phyloP scores from a whole-genome alignment of 92 coral and sea anemone genomes.

The Porites lobata region DNA sequence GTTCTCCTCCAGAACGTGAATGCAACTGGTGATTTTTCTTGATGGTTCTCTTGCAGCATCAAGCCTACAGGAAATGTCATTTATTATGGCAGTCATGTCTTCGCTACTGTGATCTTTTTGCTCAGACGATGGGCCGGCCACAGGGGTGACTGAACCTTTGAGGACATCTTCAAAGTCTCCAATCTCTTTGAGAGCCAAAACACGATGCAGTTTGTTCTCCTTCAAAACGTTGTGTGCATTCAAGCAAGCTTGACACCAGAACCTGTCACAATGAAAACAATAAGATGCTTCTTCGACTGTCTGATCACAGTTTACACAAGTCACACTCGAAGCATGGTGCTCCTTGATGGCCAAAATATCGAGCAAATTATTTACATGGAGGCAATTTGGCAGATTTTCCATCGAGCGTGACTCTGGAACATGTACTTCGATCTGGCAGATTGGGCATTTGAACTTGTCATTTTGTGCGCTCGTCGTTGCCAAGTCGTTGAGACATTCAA shows the following conservation, averaged over 20 bases:
- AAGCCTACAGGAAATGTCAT: constrained; percentile 4
- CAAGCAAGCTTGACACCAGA: constrained; percentile 49
- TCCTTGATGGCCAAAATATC: constrained; percentile 50
- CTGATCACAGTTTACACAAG: constrained; percentile 56
- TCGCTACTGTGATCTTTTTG: constrained; percentile 7
- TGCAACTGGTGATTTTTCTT: not conserved
- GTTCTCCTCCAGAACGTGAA: constrained; percentile 14
- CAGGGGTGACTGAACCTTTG: constrained; percentile 8
- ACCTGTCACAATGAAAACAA: constrained; percentile 52
- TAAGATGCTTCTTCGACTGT: constrained; percentile 42
- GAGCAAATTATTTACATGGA: constrained; percentile 47
- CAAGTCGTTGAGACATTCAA: constrained; percentile 37
- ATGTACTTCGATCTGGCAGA: constrained; percentile 39
- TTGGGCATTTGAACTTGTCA: constrained; percentile 35
- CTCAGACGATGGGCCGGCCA: constrained; percentile 10
- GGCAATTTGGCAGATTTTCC: constrained; percentile 41
- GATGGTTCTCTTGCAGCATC: not conserved
- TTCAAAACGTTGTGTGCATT: constrained; percentile 43
- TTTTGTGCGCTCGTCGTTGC: constrained; percentile 21
- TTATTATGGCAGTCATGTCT: constrained; percentile 14
- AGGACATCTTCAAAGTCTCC: constrained; percentile 34
- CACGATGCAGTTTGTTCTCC: constrained; percentile 46
- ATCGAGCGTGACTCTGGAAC: constrained; percentile 34
- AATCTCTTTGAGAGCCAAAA: constrained; percentile 14
- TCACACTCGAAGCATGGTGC: constrained; percentile 9